Evolutionary conservation across 1,140 invertebrate genomes (phyloP), one percentile per base, ranked within the genome.

Genomic region (Leptopilina clavipes): DNA sequence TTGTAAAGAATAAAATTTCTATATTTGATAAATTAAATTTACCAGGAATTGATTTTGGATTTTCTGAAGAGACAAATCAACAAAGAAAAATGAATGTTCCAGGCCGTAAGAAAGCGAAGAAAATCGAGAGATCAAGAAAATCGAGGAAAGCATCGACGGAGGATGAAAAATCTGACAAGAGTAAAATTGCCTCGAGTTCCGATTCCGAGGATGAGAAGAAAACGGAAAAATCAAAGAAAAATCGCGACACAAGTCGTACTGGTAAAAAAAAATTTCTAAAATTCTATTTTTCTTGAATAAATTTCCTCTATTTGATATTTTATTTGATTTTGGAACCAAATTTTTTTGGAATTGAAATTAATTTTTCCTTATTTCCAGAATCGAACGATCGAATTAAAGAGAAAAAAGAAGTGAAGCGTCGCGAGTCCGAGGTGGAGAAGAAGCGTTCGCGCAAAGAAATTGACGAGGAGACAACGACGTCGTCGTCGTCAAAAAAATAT

Each of bases 401-500:
- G 14, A 84, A 77, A 10, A 90, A 90, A 77, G 90, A 91, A 59
- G 77, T 71, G 17, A 89, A 85, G 76, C 90, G 90, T 79, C 87
- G 89, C 0, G 91, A 92, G 54, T 81, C 84, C 65, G 91, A 92
- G 40, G 88, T 86, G 70, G 92, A 91, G 70, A 86, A 88, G 6
- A 92, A 92, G 75, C 89, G 83, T 81, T 85, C 81, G 71, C 90
- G 81, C 78, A 90, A 87, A 44, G 91, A 91, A 14, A 82, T 87
- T 14, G 86, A 91, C 44, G 86, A 87, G 45, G 90, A 92, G 80
- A 9, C 37, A 40, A 40, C 37, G 7, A 40, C 37, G 7, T 86
- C 87, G 25, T 3, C 37, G 7, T 3, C 37, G 7, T 86, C 87
- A 25, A 92, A 90, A 79, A 92, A 91, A 81, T 86, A 82, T 19